Conservation (phyloP, 2,888 invertebrate species). For the Molanna angustata region DNA sequence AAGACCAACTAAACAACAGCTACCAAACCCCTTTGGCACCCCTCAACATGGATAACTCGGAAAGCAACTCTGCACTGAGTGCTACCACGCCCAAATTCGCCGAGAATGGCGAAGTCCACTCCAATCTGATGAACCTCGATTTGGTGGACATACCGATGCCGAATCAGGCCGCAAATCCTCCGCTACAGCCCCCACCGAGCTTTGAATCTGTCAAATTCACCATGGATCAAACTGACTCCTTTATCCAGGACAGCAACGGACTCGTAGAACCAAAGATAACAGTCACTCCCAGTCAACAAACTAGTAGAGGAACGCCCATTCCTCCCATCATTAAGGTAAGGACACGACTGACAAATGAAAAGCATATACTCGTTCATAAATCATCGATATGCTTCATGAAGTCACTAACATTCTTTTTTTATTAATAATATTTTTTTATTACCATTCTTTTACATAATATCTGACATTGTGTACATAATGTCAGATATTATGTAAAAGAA, state of each 20-base stretch:
- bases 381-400: no score
- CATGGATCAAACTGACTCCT: constrained; percentile 33
- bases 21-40: constrained; percentile 35
- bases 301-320: constrained; percentile 31
- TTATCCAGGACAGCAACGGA: constrained; percentile 31
- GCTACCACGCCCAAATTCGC: constrained; percentile 36
- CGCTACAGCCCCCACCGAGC: constrained; percentile 30
- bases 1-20: constrained; percentile 42
- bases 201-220: constrained; percentile 25
- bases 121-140: constrained; percentile 45
- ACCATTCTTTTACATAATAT: no score
- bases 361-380: no score
- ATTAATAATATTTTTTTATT: no score
- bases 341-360: no score
- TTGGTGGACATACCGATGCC: constrained; percentile 74
- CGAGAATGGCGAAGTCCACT: constrained; percentile 45
- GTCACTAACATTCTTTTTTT: no score
- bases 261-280: constrained; percentile 21
- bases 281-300: constrained; percentile 1
- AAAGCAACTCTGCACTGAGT: constrained; percentile 24
- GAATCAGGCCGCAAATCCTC: constrained; percentile 29
- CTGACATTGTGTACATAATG: no score
- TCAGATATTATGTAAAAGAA: no score
- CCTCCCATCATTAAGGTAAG: constrained; percentile 39
- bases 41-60: constrained; percentile 39